Evolutionary conservation across 2,888 invertebrate species (phyloP).

Genomic region (Macropis europaea): DNA sequence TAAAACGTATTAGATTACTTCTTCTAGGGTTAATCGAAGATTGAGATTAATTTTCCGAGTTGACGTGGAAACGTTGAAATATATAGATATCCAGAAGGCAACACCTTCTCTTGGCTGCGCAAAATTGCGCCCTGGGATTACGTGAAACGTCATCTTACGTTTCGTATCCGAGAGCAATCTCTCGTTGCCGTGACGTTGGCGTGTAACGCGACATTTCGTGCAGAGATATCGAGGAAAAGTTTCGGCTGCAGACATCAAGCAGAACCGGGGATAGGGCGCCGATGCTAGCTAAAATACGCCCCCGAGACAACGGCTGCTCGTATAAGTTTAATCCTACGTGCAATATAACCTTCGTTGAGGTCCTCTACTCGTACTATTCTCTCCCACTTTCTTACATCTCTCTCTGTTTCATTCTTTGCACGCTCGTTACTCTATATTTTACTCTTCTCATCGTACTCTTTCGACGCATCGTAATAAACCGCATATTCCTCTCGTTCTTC

Average conservation of each 20-base stretch:
- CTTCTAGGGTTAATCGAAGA: slow-evolving; percentile 19
- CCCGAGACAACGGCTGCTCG: slow-evolving; percentile 56
- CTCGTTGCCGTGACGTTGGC: slow-evolving; percentile 16
- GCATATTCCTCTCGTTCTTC: neutral
- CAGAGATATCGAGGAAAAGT: slow-evolving; percentile 47
- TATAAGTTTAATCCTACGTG: slow-evolving; percentile 61
- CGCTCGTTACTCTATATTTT: neutral
- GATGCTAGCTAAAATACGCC: slow-evolving; percentile 55
- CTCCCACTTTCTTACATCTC: neutral
- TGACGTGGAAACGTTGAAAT: slow-evolving; percentile 15
- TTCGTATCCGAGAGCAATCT: slow-evolving; percentile 39
- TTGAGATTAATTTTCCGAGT: slow-evolving; percentile 13
- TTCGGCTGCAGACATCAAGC: slow-evolving; percentile 44
- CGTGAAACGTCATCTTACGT: slow-evolving; percentile 39
- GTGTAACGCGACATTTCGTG: slow-evolving; percentile 29
- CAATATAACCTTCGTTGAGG: slow-evolving; percentile 48
- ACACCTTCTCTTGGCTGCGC: slow-evolving; percentile 12
- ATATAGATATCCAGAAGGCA: neutral
- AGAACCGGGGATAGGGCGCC: slow-evolving; percentile 27
- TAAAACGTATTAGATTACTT: neutral
- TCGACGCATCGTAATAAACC: slow-evolving; percentile 25
- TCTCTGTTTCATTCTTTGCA: neutral
- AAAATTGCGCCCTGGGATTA: slow-evolving; percentile 43
- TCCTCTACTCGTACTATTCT: slow-evolving; percentile 18
- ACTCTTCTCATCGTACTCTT: neutral